A percentile compares a stretch with the other conserved stretches of the same genome.
Evolutionary conservation across 1,140 invertebrate genomes (phyloP).

Genomic region (Drosophila mauritiana): DNA sequence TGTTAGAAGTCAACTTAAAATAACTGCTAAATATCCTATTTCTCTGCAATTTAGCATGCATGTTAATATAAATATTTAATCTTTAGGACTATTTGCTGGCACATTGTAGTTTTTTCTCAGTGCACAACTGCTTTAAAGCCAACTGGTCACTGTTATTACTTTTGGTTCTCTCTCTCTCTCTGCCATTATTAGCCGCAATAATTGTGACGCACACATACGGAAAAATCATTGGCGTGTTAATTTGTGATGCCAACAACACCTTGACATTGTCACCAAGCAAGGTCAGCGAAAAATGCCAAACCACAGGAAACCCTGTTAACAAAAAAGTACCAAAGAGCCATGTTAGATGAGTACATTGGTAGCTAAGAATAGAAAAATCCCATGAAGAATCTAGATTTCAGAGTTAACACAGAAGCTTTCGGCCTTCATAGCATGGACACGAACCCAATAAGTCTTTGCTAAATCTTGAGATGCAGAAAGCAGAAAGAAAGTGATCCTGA

Average conservation of each 20-base stretch:
- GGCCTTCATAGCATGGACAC: conserved; percentile 4
- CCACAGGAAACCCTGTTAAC: no score
- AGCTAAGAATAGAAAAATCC: no score
- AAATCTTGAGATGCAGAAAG: neutral
- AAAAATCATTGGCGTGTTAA: conserved; percentile 11
- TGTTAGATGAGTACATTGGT: no score
- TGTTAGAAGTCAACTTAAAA: neutral
- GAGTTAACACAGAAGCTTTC: conserved; percentile 6
- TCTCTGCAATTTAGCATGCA: neutral
- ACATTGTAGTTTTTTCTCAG: neutral
- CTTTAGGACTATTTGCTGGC: neutral
- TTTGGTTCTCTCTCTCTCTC: neutral
- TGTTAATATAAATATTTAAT: neutral
- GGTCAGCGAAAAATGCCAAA: neutral
- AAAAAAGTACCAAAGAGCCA: no score
- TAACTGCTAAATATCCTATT: neutral
- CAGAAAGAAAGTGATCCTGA: neutral
- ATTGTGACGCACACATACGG: neutral
- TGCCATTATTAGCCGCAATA: conserved; percentile 8
- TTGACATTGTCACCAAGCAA: conserved; percentile 18
- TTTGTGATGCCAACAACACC: conserved; percentile 36
- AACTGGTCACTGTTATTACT: conserved; percentile 5
- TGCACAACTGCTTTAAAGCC: neutral
- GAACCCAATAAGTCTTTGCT: neutral
- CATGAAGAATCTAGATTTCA: neutral